A percentile compares a stretch with the other conserved stretches of the same genome.
These are phyloP conservation scores for Trichonephila clavata DNA, from an alignment of 1,140 invertebrate species.

Conservation along the genomic window DNA sequence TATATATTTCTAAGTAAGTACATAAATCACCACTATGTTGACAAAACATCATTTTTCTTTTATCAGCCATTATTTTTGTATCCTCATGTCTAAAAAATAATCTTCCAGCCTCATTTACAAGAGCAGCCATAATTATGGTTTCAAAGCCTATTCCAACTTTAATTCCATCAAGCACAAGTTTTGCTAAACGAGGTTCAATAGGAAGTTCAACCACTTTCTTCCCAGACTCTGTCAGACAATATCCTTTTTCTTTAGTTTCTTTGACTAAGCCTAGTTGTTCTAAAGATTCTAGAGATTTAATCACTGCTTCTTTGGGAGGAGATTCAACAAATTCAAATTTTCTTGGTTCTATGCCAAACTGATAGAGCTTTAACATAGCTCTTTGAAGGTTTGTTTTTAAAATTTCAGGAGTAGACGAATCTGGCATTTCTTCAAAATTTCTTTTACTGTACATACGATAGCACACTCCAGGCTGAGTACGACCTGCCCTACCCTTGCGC, in stretches of 20 bases:
- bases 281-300: conserved; percentile 92
- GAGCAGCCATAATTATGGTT: conserved; percentile 91
- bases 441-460: conserved; percentile 94
- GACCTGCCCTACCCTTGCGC: conserved; percentile 93
- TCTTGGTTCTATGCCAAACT: conserved; percentile 91
- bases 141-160: conserved; percentile 94
- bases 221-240: conserved; percentile 92
- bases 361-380: conserved; percentile 95
- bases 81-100: conserved; percentile 82
- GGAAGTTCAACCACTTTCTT: conserved; percentile 95
- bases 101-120: conserved; percentile 95
- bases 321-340: conserved; percentile 83
- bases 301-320: conserved; percentile 92
- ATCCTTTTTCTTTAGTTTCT: conserved; percentile 88
- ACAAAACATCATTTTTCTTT: conserved; percentile 82
- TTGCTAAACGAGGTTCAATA: conserved; percentile 91
- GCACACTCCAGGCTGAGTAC: conserved; percentile 87
- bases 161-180: conserved; percentile 88
- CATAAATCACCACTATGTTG: conserved; percentile 94
- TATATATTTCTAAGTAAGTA: conserved; percentile 93
- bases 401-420: conserved; percentile 93
- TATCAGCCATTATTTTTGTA: conserved; percentile 84
- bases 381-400: conserved; percentile 92
- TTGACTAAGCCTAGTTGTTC: conserved; percentile 93
- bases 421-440: conserved; percentile 87